These are phyloP conservation scores for Diadromus collaris DNA, from an alignment of 2,888 invertebrate genomes.

Conservation along the genomic window DNA sequence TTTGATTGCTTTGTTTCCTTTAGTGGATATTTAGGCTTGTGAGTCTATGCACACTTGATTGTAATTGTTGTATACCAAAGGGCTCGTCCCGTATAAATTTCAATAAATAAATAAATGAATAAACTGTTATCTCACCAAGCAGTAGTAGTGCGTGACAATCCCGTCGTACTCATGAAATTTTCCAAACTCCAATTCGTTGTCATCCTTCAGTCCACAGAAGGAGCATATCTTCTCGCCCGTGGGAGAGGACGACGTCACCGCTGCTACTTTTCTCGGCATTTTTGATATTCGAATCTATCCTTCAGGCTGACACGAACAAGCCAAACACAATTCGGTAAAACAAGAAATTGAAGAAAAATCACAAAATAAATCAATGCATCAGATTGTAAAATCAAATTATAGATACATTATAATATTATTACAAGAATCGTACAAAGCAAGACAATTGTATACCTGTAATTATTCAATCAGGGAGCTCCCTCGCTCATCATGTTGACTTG, in stretches of 20 bases:
- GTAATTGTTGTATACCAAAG: too few species aligned
- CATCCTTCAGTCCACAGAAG: conserved; percentile 81
- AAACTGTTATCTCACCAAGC: conserved; percentile 83
- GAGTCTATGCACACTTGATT: too few species aligned
- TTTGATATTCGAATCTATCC: not conserved
- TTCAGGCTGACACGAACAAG: not conserved
- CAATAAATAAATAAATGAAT: too few species aligned
- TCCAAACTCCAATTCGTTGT: conserved; percentile 83
- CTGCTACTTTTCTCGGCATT: conserved; percentile 47
- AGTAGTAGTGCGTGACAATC: conserved; percentile 87
- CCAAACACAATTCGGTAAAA: not conserved
- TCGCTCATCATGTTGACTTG: too few species aligned
- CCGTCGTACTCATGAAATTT: conserved; percentile 82
- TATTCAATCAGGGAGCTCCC: too few species aligned
- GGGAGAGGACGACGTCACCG: not conserved
- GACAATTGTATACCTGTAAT: conserved; percentile 20
- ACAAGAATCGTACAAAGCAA: conserved; percentile 37
- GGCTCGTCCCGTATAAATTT: too few species aligned
- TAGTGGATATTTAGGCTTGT: too few species aligned
- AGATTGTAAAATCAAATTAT: too few species aligned
- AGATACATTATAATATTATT: too few species aligned
- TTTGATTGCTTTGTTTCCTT: too few species aligned
- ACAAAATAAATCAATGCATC: not conserved
- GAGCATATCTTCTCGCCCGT: conserved; percentile 76
- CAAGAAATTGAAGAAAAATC: not conserved